Evolutionary conservation across 2,797 vertebrate species (phyloP).

Genomic region (Orientallactaga sibirica): DNA sequence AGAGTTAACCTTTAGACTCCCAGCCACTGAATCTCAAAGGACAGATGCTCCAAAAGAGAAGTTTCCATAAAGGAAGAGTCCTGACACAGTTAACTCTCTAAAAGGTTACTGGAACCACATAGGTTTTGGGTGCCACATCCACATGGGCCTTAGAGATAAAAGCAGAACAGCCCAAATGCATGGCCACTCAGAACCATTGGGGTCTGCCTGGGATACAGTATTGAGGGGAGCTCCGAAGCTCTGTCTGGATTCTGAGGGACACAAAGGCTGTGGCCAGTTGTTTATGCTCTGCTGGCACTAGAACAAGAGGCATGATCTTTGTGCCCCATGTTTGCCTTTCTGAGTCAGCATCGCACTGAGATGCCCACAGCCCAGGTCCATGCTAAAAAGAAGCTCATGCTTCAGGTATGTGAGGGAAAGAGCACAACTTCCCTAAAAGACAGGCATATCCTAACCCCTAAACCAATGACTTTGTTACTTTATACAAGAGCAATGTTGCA

Average conservation of each 20-base stretch:
- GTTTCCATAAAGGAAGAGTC: not conserved
- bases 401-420: not conserved
- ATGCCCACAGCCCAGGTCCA: not conserved
- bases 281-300: fast-evolving
- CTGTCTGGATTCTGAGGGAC: not conserved
- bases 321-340: fast-evolving
- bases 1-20: not conserved
- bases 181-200: not conserved
- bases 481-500: not conserved
- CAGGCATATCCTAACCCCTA: not conserved
- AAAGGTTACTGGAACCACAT: not conserved
- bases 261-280: not conserved
- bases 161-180: not conserved
- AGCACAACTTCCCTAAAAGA: not conserved
- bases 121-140: not conserved
- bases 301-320: not conserved
- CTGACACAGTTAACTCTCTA: not conserved
- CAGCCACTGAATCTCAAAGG: not conserved
- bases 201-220: not conserved
- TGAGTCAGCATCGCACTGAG: not conserved
- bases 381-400: not conserved
- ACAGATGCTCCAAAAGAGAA: not conserved
- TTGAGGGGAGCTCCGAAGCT: not conserved
- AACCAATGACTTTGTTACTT: not conserved
- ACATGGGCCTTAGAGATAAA: not conserved